Evolutionary conservation across 2,113 vertebrate genomes (phyloP), one percentile per base, ranked within the genome.

Genomic region (Capreolus pygargus): DNA sequence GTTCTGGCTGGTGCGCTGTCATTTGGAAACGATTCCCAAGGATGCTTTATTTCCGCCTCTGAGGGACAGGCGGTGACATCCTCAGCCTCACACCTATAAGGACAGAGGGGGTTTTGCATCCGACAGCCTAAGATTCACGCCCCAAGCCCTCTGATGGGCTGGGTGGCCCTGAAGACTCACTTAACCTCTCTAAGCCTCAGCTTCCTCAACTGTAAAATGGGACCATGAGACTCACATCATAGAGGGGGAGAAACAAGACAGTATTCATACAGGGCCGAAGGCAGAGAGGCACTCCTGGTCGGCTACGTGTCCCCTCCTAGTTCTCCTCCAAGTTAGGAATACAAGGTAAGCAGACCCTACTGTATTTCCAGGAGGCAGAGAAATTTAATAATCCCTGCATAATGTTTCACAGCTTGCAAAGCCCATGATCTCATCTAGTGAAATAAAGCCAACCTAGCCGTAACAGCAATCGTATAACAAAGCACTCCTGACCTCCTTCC

Each of bases 281-380:
- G 30, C 28, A 33, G 6, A 36, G 67, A 8, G 52, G 10, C 33
- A 3, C 14, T 36, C 33, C 10, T 5, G 10, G 33, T 13, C 1
- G 0, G 17, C 25, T 25, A n/a, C 1, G 0, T 17, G 0, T 43
- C 21, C 52, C 7, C 58, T 13, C 15, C 28, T 2, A 2, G 6
- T 17, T 12, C 85, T 19, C 70, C 11, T 58, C 17, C 45, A 4
- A 23, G 2, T n/a, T 3, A 33, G 2, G 11, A 74, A 52, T 1
- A 9, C 0, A 0, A 50, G 67, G 30, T 33, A 2, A 86, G 54
- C 60, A 50, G 50, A 36, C 10, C 70, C 27, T 16, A 0, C 1
- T 1, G 54, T 36, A 57, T 52, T 93, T 43, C 8, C 86, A n/a
- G 64, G 39, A 33, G 58, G 6, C n/a, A 4, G 47, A 15, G 86